These are phyloP conservation scores for Toxotes lorentzi DNA, from an alignment of 2,797 vertebrate genomes.

Conservation along the genomic window DNA sequence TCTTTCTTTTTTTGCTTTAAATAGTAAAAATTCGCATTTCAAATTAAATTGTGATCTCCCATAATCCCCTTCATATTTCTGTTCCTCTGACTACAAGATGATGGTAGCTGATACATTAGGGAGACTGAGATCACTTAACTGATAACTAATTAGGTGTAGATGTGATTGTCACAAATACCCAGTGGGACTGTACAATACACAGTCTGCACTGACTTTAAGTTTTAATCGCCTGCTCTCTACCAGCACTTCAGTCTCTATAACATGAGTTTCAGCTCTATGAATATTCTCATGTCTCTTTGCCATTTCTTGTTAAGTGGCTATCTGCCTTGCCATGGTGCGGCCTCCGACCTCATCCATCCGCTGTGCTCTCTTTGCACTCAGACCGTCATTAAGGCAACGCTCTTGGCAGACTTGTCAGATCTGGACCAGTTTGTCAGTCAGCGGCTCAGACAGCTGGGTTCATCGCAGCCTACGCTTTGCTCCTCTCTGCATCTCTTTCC, in stretches of 20 bases:
- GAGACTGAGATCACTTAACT: not conserved
- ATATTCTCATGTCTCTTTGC: conserved; percentile 7
- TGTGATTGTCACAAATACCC: not conserved
- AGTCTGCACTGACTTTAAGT: not conserved
- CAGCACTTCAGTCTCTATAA: not conserved
- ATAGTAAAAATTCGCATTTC: not conserved
- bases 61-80: not conserved
- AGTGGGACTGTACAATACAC: not conserved
- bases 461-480: conserved; percentile 10
- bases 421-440: conserved; percentile 50
- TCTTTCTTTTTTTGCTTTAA: not conserved
- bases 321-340: conserved; percentile 16
- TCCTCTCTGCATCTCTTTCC: conserved; percentile 21
- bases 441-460: conserved; percentile 36
- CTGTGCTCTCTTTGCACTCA: not conserved
- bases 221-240: conserved; percentile 4
- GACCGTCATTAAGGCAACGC: conserved; percentile 48
- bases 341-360: conserved; percentile 28
- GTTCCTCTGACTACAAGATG: not conserved
- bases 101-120: not conserved
- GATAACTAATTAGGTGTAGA: not conserved
- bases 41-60: not conserved
- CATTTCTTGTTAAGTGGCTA: conserved; percentile 26
- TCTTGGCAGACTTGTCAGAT: conserved; percentile 33
- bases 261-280: not conserved